phyloP scores from a whole-genome alignment of 2,888 invertebrate species.

The Habrosyne pyritoides region DNA sequence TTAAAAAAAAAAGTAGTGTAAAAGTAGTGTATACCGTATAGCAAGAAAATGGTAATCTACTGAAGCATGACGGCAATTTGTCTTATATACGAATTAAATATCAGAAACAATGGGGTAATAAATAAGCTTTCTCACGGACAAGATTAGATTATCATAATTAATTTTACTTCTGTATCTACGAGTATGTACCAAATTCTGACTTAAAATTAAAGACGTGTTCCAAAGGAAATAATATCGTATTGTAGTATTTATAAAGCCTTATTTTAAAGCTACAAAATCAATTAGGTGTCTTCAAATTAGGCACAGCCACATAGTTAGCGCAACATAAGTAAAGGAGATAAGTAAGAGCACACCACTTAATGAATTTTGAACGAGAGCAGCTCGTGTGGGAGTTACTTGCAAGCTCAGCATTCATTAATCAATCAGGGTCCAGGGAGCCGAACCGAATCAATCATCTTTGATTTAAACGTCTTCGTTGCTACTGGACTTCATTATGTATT shows the following conservation, averaged over 20 bases:
- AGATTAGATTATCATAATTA: neutral
- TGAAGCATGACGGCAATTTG: constrained; percentile 10
- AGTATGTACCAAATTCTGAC: neutral
- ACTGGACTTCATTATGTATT: neutral
- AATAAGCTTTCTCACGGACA: neutral
- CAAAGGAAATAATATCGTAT: neutral
- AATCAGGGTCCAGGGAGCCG: constrained; percentile 29
- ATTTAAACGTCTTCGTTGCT: constrained; percentile 8
- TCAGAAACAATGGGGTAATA: neutral
- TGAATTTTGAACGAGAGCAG: constrained; percentile 44
- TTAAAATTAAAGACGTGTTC: neutral
- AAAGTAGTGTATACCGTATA: too few relatives aligned
- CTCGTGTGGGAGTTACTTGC: constrained; percentile 36
- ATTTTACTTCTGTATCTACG: neutral
- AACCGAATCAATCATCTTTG: constrained; percentile 39
- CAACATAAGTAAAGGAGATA: neutral
- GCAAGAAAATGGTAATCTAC: too few relatives aligned
- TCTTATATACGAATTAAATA: neutral
- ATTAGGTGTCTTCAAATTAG: neutral
- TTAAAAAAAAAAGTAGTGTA: too few relatives aligned
- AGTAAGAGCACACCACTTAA: constrained; percentile 21
- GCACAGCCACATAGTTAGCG: neutral
- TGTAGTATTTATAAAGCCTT: neutral
- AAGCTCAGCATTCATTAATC: constrained; percentile 47
- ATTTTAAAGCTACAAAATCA: neutral